These are phyloP conservation scores for Trachythela sp. DNA, from an alignment of 64 coral and sea anemone species.

Conservation along the genomic window DNA sequence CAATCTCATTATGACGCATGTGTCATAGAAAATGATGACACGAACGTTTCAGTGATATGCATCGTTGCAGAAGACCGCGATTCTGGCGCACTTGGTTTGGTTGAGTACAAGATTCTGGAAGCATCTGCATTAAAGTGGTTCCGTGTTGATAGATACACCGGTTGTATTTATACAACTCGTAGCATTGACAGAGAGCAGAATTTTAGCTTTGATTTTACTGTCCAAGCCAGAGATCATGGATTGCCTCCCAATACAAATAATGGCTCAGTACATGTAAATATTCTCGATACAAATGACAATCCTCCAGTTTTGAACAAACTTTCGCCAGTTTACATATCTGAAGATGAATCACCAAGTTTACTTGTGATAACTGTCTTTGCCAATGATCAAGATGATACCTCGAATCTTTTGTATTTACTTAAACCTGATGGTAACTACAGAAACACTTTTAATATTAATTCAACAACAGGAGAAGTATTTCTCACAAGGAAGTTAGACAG, in stretches of 20 bases:
- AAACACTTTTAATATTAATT: conserved; percentile 65
- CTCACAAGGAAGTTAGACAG: conserved; percentile 59
- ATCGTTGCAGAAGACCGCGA: conserved; percentile 69
- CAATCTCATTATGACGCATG: conserved; percentile 15
- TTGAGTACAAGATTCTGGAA: conserved; percentile 58
- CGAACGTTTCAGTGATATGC: conserved; percentile 33
- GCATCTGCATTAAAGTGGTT: neutral
- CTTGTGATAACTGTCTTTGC: neutral
- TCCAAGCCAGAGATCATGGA: neutral
- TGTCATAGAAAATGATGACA: conserved; percentile 42
- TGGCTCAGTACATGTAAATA: neutral
- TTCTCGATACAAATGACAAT: neutral
- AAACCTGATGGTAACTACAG: conserved; percentile 59
- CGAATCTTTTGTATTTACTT: neutral
- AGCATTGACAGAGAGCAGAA: conserved; percentile 4
- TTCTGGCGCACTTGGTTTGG: conserved; percentile 47
- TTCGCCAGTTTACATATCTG: neutral
- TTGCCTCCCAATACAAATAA: neutral
- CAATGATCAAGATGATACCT: neutral
- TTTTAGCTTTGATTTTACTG: neutral
- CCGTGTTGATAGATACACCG: neutral
- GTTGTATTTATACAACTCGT: neutral
- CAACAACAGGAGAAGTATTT: conserved; percentile 57
- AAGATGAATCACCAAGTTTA: neutral
- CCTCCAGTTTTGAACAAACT: neutral